Evolutionary conservation across 2,797 vertebrate genomes (phyloP).

Genomic region (Lerista edwardsae): DNA sequence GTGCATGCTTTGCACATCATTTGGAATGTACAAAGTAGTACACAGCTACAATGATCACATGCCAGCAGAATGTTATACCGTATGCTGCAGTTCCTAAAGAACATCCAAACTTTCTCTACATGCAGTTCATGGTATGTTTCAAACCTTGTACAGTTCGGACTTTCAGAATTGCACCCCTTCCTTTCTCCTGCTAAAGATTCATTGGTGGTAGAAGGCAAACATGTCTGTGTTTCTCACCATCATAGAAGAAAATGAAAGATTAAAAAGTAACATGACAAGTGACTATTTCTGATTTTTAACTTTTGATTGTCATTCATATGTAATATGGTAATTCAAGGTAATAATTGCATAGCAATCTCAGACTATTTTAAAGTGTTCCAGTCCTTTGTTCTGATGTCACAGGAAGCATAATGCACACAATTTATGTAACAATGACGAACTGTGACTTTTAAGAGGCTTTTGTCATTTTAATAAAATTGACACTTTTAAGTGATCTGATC

Average conservation of each 20-base stretch:
- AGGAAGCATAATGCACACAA: constrained; percentile 7
- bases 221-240: background rate
- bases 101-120: background rate
- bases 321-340: background rate
- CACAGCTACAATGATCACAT: background rate
- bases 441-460: constrained; percentile 20
- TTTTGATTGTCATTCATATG: constrained; percentile 25
- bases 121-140: background rate
- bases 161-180: constrained; percentile 2
- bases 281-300: constrained; percentile 11
- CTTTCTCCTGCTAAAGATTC: background rate
- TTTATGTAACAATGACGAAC: background rate
- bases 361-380: constrained; percentile 2
- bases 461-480: background rate
- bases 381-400: constrained; percentile 13
- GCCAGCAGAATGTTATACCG: background rate
- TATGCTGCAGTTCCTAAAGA: background rate
- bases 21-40: too few species aligned
- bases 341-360: constrained; percentile 4
- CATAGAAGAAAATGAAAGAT: constrained; percentile 23
- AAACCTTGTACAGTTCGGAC: background rate
- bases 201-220: constrained; percentile 20
- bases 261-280: constrained; percentile 26
- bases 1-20: background rate
- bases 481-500: background rate